Conservation (phyloP, 2,888 invertebrate genomes). For the Drosophila nigritarsus region DNA sequence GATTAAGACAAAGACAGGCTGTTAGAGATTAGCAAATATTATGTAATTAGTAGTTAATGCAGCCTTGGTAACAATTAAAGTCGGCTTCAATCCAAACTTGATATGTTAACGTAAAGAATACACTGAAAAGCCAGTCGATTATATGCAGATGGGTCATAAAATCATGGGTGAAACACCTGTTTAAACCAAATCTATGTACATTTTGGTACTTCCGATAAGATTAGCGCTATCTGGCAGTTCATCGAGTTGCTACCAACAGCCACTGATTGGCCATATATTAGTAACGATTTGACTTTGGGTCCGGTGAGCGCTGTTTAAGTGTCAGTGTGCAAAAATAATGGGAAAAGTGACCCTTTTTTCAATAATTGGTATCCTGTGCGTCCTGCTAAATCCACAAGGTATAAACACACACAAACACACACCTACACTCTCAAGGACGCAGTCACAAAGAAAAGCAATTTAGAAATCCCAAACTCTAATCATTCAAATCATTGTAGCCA, state of each 20-base stretch:
- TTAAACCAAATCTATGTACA: constrained; percentile 35
- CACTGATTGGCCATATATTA: constrained; percentile 34
- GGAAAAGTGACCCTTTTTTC: constrained; percentile 37
- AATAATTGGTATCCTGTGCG: constrained; percentile 47
- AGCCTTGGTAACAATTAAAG: constrained; percentile 53
- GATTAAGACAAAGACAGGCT: constrained; percentile 29
- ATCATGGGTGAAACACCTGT: constrained; percentile 3
- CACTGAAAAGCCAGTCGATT: constrained; percentile 4
- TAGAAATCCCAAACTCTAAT: constrained; percentile 36
- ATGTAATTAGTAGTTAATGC: constrained; percentile 37
- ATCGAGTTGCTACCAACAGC: constrained; percentile 25
- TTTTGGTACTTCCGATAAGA: constrained; percentile 56
- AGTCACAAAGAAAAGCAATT: constrained; percentile 18
- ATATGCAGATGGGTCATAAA: not conserved
- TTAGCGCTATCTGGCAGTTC: constrained; percentile 56
- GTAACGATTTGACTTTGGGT: constrained; percentile 43
- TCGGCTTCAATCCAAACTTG: constrained; percentile 35
- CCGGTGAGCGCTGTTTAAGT: constrained; percentile 12
- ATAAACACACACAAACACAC: constrained; percentile 12
- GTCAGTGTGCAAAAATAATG: constrained; percentile 35
- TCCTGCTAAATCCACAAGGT: constrained; percentile 57
- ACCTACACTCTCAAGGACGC: not conserved
- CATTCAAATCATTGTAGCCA: constrained; percentile 48
- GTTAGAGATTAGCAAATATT: constrained; percentile 14
- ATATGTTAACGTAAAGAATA: not conserved